Evolutionary conservation across 2,888 invertebrate genomes (phyloP), one percentile per base, ranked within the genome.

Genomic region (Nycteola revayana): DNA sequence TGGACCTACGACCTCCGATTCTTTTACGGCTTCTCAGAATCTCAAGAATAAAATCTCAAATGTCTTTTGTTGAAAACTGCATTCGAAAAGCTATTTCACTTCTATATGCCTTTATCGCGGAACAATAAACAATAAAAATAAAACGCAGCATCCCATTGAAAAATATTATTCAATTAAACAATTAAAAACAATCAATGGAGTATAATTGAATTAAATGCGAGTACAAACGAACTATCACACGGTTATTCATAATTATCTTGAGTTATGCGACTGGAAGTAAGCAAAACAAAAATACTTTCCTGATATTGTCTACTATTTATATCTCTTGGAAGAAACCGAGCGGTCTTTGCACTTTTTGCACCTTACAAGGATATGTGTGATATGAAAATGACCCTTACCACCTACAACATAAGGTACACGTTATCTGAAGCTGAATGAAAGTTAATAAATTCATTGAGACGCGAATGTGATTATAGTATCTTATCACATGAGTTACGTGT

Each of bases 261-360:
- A 48, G 21, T 55, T 33, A 56, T 42, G 37, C 7, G 24, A 31
- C 38, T 49, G 14, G 10, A 17, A 9, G 18, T 18, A 28, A n/a
- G 25, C 9, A 9, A 38, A 36, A 34, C 33, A 51, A 17, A 39
- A 51, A 48, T 48, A 55, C 40, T 32, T 47, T 10, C 25, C 34
- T 28, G 38, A 23, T 36, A 9, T n/a, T 17, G 9, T 3, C n/a
- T 1, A n/a, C 35, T 53, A 55, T 36, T 41, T 23, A 36, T 51
- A 55, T 21, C 26, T 36, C 11, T 29, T 28, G 66, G 69, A 70
- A 69, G 50, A 69, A 60, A 60, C 63, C 59, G 14, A 60, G 48
- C 49, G 71, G 60, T 57, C 52, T 49, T 51, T 54, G 61, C 43
- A 56, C 68, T 60, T 55, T 14, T 14, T 17, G 28, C 33, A 24